phyloP scores from a whole-genome alignment of 2,888 invertebrate species.

The Seira musarum region DNA sequence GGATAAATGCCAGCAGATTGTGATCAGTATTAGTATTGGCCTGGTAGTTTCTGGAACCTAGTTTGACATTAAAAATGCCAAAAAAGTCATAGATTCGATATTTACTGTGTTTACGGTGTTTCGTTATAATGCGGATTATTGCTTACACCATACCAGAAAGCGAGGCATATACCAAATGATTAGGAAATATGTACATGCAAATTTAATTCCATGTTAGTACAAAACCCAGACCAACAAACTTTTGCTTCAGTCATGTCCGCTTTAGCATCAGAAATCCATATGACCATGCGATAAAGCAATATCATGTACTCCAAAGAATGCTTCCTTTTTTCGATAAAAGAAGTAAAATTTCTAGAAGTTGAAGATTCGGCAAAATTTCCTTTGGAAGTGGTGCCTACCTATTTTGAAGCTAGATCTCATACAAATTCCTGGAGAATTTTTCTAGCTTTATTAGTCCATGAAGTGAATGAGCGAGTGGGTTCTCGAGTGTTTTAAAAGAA shows the following conservation, averaged over 20 bases:
- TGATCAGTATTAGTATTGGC: neutral
- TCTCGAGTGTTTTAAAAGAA: neutral
- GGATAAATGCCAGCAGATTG: neutral
- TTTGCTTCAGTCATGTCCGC: no score
- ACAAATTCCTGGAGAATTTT: constrained; percentile 16
- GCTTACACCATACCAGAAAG: no score
- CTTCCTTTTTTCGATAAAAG: neutral
- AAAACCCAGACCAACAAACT: no score
- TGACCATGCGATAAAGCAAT: neutral
- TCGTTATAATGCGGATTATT: neutral
- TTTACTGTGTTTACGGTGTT: constrained; percentile 4
- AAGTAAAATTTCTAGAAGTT: neutral
- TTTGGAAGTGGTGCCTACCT: neutral
- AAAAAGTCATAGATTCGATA: constrained; percentile 6
- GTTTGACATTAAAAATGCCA: neutral
- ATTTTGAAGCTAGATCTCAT: constrained; percentile 17
- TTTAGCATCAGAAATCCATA: neutral
- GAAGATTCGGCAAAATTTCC: neutral
- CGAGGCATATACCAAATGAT: no score
- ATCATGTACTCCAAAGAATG: constrained; percentile 3
- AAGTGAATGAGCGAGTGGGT: constrained; percentile 5
- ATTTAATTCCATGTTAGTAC: no score
- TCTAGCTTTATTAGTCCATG: constrained; percentile 22
- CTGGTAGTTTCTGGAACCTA: neutral
- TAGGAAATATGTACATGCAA: no score